Base-by-base conservation (phyloP, 1,140 invertebrate genomes). In the Leptinotarsa undecemlineata region DNA sequence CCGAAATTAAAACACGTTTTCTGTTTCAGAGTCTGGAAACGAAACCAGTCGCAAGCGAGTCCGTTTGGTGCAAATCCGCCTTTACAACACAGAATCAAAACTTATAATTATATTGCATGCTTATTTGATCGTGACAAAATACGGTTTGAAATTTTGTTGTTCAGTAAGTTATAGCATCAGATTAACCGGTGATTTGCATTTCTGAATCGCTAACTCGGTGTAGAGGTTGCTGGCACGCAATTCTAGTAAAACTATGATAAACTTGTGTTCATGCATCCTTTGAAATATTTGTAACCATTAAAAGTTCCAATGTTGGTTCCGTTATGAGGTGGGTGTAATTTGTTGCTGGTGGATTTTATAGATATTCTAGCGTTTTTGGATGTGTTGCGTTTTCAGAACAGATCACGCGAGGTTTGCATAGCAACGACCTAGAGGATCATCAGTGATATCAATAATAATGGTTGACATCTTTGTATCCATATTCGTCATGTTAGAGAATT, bases 101-200 rank as follows among this genome's bases (percentile, higher is more conserved):
- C 81, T 82, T 84, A 83, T 84, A 84, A 84, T 84, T 83, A 84
- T 80, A 79, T 84, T 81, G 83, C 83, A 82, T 84, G 83, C 77
- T 73, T 73, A 70, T 77, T 73, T 63, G 74, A 83, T 83, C 82
- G 76, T 75, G 82, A 83, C 82, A 82, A 75, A 68, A 61, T 70
- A 47, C 64, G 61, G 76, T 78, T 83, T 79, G 80, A 82, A 83
- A 83, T 80, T 81, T 82, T 79, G 81, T 79, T 81, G 79, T 78
- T 82, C 77, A 77, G 79, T 82, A 83, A 83, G 80, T 82, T 83
- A 82, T 83, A 77, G 81, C 81, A 83, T 82, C 82, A 82, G 82
- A 83, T 83, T 83, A 83, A 71, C 71, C 48, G 48, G 57, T 23
- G 77, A 83, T 83, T 83, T 83, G 80, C 82, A 83, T 83, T 82